A percentile compares a stretch with the other conserved stretches of the same genome.
These are phyloP conservation scores for Calephelis perditalis DNA, from an alignment of 2,888 invertebrate genomes.

Conservation along the genomic window DNA sequence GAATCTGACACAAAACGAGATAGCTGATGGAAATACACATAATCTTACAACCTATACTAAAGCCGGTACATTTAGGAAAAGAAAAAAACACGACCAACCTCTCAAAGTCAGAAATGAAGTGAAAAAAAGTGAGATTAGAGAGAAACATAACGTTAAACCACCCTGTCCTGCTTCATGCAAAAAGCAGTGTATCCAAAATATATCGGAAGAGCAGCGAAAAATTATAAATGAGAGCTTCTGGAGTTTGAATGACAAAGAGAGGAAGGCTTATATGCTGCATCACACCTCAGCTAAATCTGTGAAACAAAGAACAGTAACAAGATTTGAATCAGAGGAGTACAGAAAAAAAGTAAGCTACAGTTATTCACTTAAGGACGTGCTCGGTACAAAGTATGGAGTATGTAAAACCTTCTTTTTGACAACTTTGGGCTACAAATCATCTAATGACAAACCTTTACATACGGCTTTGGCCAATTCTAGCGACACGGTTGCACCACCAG, in stretches of 20 bases:
- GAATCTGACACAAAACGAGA: conserved; percentile 17
- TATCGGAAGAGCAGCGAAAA: conserved; percentile 19
- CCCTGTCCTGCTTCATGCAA: conserved; percentile 18
- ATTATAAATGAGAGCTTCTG: conserved; percentile 15
- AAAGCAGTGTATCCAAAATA: conserved; percentile 19
- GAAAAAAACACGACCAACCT: conserved; percentile 22
- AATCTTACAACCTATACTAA: conserved; percentile 22
- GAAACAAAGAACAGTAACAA: conserved; percentile 21
- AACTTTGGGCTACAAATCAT: conserved; percentile 20
- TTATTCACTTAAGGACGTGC: conserved; percentile 5
- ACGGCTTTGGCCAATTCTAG: conserved; percentile 20
- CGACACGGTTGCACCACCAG: conserved; percentile 19
- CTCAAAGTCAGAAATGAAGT: conserved; percentile 21
- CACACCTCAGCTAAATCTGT: conserved; percentile 18
- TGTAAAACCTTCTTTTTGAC: conserved; percentile 21
- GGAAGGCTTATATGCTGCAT: conserved; percentile 19
- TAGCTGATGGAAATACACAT: conserved; percentile 15
- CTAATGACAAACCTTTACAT: conserved; percentile 21
- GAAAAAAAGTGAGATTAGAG: conserved; percentile 19
- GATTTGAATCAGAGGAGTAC: conserved; percentile 17
- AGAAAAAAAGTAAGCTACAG: conserved; percentile 11
- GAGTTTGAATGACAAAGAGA: conserved; percentile 21
- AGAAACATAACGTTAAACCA: conserved; percentile 20
- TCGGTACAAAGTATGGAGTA: conserved; percentile 16
- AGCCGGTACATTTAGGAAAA: conserved; percentile 22